Evolutionary conservation across 2,797 vertebrate genomes (phyloP), one percentile per base, ranked within the genome.

Genomic region (Spinibarbus caldwelli): DNA sequence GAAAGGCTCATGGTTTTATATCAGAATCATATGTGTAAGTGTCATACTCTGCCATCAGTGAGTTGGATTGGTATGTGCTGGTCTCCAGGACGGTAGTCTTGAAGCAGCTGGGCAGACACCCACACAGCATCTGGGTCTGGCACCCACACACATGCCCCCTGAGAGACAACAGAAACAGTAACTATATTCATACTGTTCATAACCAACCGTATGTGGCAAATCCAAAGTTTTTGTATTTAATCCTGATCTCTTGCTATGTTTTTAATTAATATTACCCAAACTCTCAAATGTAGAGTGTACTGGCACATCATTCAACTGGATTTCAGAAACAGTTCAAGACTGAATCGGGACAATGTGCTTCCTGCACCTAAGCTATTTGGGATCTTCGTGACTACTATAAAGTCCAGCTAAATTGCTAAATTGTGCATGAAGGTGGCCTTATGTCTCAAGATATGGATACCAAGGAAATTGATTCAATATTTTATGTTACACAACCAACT

Each of bases 111-210:
- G 66, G 95, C 95, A 6, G 88, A 94, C 82, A 91, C 91, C 96
- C 96, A 96, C 71, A 96, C 95, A n/a, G 93, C 86, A 1, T 91
- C 89, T 3, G 89, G 89, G 84, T 97, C 95, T 49, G 95, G 94
- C 84, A 96, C 92, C 96, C 96, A 96, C 87, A 96, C 95, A 67
- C 86, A 83, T 0, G 94, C 93, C 49, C 94, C 95, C 95, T 96
- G 79, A 6, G 17, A 87, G 68, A 36, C 78, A 73, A 83, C 80
- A 83, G 6, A 86, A 36, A 29, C 14, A 73, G 47, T 67, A 45
- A 90, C 9, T 43, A 59, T 38, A 77, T 57, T 77, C 49, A 38
- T 26, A 43, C 15, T 17, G 15, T 41, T n/a, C 8, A 78, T 29
- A 78, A 78, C 21, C 54, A 78, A 41, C n/a, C 29, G 17, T 52